These are phyloP conservation scores for Agrotis puta DNA, from an alignment of 2,888 invertebrate genomes.

Conservation along the genomic window DNA sequence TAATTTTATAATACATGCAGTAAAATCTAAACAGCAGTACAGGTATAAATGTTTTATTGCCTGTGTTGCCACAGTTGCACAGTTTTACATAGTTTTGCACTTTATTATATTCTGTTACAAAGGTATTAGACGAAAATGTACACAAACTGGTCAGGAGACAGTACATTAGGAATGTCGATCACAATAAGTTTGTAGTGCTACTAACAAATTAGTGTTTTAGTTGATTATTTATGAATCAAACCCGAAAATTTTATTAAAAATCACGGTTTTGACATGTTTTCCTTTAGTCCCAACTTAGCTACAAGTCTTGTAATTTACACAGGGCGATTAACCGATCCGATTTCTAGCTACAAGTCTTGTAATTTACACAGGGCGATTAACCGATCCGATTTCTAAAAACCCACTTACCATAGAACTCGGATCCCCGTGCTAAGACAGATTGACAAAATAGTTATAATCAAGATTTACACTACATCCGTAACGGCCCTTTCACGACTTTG, in stretches of 20 bases:
- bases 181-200: background rate
- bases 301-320: too few relatives aligned
- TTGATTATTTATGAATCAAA: background rate
- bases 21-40: background rate
- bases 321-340: too few relatives aligned
- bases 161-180: background rate
- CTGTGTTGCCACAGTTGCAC: background rate
- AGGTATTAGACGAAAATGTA: background rate
- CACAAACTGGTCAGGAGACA: background rate
- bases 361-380: too few relatives aligned
- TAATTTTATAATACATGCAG: too few relatives aligned
- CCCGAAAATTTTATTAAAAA: background rate
- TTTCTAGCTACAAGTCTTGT: too few relatives aligned
- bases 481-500: too few relatives aligned
- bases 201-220: background rate
- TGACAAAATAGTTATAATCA: too few relatives aligned
- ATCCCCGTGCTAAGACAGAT: too few relatives aligned
- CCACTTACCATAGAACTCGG: too few relatives aligned
- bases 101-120: background rate
- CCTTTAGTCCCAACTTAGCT: background rate
- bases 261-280: background rate
- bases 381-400: too few relatives aligned
- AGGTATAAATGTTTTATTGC: constrained; percentile 9
- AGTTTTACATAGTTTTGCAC: background rate
- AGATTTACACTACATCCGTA: too few relatives aligned